Base-by-base conservation (phyloP, 1,140 invertebrate species). In the Eupristina koningsbergeri region DNA sequence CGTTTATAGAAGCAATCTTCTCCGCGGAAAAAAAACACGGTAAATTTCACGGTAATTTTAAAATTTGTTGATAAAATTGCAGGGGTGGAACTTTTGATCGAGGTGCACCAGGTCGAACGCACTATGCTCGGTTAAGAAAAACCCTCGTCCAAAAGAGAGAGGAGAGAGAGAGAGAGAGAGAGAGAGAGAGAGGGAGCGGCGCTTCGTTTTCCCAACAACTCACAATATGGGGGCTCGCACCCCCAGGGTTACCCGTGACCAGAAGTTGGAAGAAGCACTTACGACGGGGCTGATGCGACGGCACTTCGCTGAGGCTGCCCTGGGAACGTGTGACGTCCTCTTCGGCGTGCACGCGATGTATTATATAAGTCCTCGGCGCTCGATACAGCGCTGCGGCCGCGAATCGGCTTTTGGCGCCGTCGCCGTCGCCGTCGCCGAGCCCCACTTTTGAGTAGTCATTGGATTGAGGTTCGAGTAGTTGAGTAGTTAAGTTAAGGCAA, bases 381-480 rank as follows among this genome's bases (percentile, higher is more conserved):
- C 47, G 7, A 15, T 17, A 17, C 15, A 11, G 63, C 45, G 41
- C 45, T 29, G 13, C 15, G n/a, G 19, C 29, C 45, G 29, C 75
- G 53, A 77, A 77, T 77, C n/a, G 75, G 75, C 75, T 77, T 77
- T 77, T 77, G 75, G 75, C 75, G 63, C n/a, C 63, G 63, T 13
- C 13, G 13, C 41, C n/a, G 31, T 5, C 61, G 26, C 61, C 61
- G n/a, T 34, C 29, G 63, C 63, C 26, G n/a, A 36, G 29, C 31
- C 29, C 63, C 63, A 58, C 53, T 58, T 58, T 58, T 26, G 53
- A 58, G 26, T 58, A 22, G 22, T 22, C 53, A 58, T n/a, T n/a
- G n/a, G n/a, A n/a, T n/a, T n/a, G n/a, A n/a, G n/a, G n/a, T n/a
- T n/a, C n/a, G n/a, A n/a, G n/a, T n/a, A n/a, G n/a, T n/a, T n/a